Conservation (phyloP, 23 tunicate species). For the Phallusia fumigata region DNA sequence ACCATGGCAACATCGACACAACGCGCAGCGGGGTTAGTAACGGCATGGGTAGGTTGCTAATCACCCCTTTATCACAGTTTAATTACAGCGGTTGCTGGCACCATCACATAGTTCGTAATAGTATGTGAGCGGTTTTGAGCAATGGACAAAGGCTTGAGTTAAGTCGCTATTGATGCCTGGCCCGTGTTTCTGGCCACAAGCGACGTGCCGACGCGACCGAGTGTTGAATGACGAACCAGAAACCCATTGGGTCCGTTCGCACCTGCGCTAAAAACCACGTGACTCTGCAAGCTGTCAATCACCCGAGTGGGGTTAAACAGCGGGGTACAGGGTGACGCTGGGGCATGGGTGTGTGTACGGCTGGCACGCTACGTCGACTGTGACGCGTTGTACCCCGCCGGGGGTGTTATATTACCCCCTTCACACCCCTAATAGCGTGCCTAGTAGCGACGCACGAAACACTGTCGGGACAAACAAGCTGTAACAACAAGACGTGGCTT, state of each 20-base stretch:
- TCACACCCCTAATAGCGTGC: conserved; percentile 8
- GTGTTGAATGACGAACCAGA: conserved; percentile 5
- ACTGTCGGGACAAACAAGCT: background rate
- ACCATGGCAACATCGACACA: background rate
- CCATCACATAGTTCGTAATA: too few species aligned
- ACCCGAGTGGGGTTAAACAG: background rate
- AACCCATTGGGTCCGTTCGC: background rate
- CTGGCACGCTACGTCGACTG: conserved; percentile 6
- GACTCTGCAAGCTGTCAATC: background rate
- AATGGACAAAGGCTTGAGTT: background rate
- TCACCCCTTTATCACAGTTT: too few species aligned
- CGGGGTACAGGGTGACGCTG: background rate
- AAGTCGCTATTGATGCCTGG: background rate
- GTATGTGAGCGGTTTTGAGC: too few species aligned
- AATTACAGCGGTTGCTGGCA: too few species aligned
- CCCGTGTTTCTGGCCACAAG: background rate
- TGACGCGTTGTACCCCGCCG: conserved; percentile 13
- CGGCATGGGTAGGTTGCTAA: too few species aligned
- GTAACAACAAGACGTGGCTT: background rate
- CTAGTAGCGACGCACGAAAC: background rate
- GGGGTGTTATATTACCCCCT: background rate
- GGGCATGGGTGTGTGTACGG: conserved; percentile 9
- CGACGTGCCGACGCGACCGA: background rate
- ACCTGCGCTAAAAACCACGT: background rate
- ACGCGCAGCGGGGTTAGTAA: too few species aligned